Evolutionary conservation across 2,797 vertebrate species (phyloP), one percentile per base, ranked within the genome.

Genomic region (Pipistrellus pygmaeus): DNA sequence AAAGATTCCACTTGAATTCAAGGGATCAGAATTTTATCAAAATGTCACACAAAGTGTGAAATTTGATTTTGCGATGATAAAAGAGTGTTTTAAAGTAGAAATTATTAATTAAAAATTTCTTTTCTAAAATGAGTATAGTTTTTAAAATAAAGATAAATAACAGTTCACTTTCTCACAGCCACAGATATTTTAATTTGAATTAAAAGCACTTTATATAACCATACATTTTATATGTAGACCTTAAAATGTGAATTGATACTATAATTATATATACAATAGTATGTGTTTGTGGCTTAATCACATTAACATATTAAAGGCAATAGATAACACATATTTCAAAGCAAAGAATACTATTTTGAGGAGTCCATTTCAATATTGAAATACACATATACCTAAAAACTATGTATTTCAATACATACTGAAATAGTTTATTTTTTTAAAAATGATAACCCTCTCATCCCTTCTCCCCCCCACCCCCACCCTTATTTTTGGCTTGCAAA

Each of bases 381-480:
- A 90, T 81, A 83, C 35, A 57, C 41, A 30, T 8, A 71, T 13
- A 88, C 81, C 71, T 95, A 2, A 88, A 75, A 80, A 41, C 41
- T 75, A 88, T 5, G 17, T 38, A 75, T 89, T 96, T 93, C 44
- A 95, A 78, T 85, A 78, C 35, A 93, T 35, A 86, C 35, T 83
- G 32, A 91, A 91, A 91, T 82, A 78, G 27, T 57, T 91, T 71
- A 76, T 87, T 84, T 72, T 89, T 84, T 62, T 48, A 64, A 64
- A 62, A 62, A 72, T 44, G 17, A 51, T 44, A 84, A 86, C 8
- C 3, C 2, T n/a, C 2, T 32, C 6, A 0, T 60, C 4, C 8
- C 25, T 1, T 41, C 38, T 6, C 38, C 4, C 64, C 3, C 7
- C 15, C 17, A 1, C 3, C 69, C 2, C n/a, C 4, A 13, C 13